Conservation (phyloP, 2,888 invertebrate genomes). For the Xestia ashworthii region DNA sequence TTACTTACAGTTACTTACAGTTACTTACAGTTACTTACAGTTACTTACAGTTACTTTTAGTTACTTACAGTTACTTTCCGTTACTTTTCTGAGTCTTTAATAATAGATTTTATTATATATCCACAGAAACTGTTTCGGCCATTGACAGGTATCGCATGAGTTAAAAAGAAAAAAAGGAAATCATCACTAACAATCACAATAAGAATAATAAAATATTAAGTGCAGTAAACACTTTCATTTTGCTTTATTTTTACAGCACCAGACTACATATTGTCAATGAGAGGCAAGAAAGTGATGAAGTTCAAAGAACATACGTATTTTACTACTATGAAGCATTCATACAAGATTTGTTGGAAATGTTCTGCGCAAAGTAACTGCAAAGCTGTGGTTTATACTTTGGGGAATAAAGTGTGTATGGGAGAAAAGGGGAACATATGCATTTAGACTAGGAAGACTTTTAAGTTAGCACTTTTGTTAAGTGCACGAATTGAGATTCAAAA, state of each 20-base stretch:
- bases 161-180: neutral
- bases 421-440: constrained; percentile 48
- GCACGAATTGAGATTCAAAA: neutral
- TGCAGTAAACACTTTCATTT: too few relatives aligned
- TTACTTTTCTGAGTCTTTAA: too few relatives aligned
- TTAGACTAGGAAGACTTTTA: neutral
- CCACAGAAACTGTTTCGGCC: neutral
- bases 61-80: too few relatives aligned
- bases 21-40: too few relatives aligned
- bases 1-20: too few relatives aligned
- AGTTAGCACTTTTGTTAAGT: neutral
- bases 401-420: constrained; percentile 48
- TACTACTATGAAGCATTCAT: constrained; percentile 12
- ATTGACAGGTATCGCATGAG: neutral
- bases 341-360: constrained; percentile 53
- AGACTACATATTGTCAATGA: constrained; percentile 53
- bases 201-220: neutral
- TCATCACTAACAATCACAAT: neutral
- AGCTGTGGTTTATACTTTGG: constrained; percentile 48
- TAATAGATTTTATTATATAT: neutral
- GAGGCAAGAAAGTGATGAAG: constrained; percentile 53
- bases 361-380: constrained; percentile 42
- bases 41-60: too few relatives aligned
- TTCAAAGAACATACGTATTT: constrained; percentile 52
- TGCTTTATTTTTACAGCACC: constrained; percentile 36